Conservation (phyloP, 2,113 vertebrate species). For the Ailurus styani region DNA sequence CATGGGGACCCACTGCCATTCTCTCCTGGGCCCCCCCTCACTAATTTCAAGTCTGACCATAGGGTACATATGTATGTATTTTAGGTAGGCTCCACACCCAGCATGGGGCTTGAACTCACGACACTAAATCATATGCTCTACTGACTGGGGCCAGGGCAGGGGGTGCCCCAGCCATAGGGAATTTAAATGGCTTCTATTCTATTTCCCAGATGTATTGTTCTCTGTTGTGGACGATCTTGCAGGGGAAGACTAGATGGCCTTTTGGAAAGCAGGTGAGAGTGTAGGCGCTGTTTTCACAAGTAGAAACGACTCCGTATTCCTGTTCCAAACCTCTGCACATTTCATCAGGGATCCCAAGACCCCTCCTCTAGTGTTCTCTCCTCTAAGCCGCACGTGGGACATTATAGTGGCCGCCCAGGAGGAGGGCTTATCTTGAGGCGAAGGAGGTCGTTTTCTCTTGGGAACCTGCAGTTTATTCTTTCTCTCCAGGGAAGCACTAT, state of each 20-base stretch:
- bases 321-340: background rate
- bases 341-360: background rate
- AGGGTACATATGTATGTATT: background rate
- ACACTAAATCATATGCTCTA: background rate
- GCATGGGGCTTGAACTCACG: background rate
- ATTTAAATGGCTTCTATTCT: background rate
- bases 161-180: background rate
- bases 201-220: background rate
- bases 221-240: background rate
- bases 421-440: background rate
- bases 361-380: background rate
- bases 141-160: background rate
- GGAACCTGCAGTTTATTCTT: background rate
- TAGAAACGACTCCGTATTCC: background rate
- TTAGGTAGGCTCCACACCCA: background rate
- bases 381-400: background rate
- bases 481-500: background rate
- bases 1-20: accelerated
- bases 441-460: background rate
- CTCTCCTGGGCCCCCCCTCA: background rate
- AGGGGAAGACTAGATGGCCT: background rate
- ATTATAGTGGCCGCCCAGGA: background rate
- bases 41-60: background rate
- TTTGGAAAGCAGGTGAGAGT: background rate
- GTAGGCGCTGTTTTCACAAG: background rate